Evolutionary conservation across 2,113 vertebrate species (phyloP), one percentile per base, ranked within the genome.

Genomic region (Callithrix jacchus): DNA sequence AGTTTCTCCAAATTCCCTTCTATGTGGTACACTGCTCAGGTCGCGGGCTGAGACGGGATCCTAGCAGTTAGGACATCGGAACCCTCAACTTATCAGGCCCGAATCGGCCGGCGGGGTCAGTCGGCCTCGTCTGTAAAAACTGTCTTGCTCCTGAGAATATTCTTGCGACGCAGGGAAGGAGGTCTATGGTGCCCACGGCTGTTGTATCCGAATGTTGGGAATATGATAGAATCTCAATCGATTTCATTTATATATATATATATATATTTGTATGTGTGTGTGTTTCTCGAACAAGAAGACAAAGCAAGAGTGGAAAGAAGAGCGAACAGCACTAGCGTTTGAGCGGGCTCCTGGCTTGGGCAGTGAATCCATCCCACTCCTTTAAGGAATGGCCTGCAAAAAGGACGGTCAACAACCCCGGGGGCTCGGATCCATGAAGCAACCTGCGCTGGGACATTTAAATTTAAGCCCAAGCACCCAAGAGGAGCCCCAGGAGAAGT

Each of bases 401-500:
- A 52, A 58, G 49, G 58, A 47, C 5, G 14, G 68, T 47, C 30
- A 12, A 58, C 8, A 27, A 8, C 1, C 12, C 45, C 1, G 2
- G n/a, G 49, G 20, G 11, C 1, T 4, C 47, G 61, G 37, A 37
- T 14, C 81, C 17, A 3, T 0, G 8, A 23, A 0, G 1, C 12
- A 4, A 37, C 14, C 16, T 8, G 30, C 4, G 12, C 40, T 1
- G 49, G 66, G 8, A 79, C 42, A 23, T 17, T 30, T 11, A 16
- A 35, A 23, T 17, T 30, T 11, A 16, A 35, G 61, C 85, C 81
- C 37, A 5, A 4, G 2, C 58, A 27, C 79, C 11, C 10, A 0
- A 4, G 23, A 16, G 66, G 49, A 8, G 12, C 47, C 52, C 47
- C 8, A 0, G 9, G 9, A 8, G 83, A n/a, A 4, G 5, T 7